Percentiles rank a stretch among this genome's conserved stretches.
Conservation (phyloP, 2,888 invertebrate species). For the Euzetes globulus region DNA sequence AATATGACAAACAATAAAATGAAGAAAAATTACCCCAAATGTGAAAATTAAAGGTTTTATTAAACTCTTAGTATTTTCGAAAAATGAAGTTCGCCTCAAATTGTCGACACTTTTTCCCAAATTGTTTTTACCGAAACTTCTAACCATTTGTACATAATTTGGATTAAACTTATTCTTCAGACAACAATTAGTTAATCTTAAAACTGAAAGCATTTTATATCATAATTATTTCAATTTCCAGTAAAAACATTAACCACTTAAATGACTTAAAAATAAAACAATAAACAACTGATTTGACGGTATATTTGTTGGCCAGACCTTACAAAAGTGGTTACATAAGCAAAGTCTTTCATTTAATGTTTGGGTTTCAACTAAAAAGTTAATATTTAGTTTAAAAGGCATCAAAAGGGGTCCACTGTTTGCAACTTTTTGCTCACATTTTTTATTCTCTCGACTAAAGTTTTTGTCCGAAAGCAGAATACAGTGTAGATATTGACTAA, state of each 20-base stretch:
- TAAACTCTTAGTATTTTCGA: not conserved
- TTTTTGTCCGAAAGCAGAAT: too few relatives aligned
- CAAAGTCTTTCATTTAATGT: too few relatives aligned
- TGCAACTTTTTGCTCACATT: too few relatives aligned
- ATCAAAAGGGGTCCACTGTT: too few relatives aligned
- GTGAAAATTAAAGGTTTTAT: constrained; percentile 42
- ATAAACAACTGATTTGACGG: constrained; percentile 22
- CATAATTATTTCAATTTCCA: not conserved
- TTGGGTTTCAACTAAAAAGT: too few relatives aligned
- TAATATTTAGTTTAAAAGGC: too few relatives aligned
- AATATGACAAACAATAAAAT: not conserved
- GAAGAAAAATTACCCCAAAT: constrained; percentile 36
- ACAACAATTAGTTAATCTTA: not conserved
- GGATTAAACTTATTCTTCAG: not conserved
- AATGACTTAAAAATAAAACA: not conserved
- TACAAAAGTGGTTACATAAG: too few relatives aligned
- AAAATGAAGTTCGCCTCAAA: not conserved
- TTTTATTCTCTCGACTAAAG: too few relatives aligned
- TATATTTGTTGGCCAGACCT: not conserved
- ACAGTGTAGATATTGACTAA: too few relatives aligned
- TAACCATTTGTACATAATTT: not conserved
- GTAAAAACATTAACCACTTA: too few relatives aligned
- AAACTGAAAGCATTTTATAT: not conserved
- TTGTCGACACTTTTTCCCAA: not conserved
- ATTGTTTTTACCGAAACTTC: not conserved